Base-by-base conservation (phyloP, 2,113 vertebrate species). In the Nansenia antarctica region DNA sequence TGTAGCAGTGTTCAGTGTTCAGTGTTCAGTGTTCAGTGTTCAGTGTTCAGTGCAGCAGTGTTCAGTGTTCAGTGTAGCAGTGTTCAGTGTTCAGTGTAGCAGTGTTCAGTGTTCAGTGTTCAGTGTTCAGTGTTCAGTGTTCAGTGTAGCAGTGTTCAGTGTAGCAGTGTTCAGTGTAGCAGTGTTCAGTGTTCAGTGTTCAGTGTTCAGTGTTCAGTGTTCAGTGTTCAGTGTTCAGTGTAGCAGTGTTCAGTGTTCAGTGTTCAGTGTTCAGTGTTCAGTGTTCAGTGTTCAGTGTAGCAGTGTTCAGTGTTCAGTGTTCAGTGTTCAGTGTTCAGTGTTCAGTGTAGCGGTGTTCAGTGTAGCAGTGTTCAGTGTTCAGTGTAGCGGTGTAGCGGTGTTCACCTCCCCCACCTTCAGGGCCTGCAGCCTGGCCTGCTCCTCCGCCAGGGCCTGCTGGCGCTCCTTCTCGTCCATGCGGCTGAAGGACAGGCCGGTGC, bases 401-500 rank as follows among this genome's bases (percentile, higher is more conserved):
- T 49, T 27, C 32, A 55, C 55, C 54, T 26, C 31, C 54, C 20
- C 31, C 73, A 97, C 96, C 95, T 98, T 98, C 0, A 96, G 93
- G 7, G 94, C 90, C 82, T 96, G 95, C 77, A 98, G 88, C 57
- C 94, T 84, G 60, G 94, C 93, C 84, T 96, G 96, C 5, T 98
- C 95, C 62, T 97, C 96, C 83, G 96, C 95, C 78, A 98, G 62
- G 0, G 95, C 95, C 73, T 93, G 95, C 85, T 94, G 95, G 72
- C 93, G 95, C 87, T 97, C 95, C 74, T 94, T 95, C 82, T 98
- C 95, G 58, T 96, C 96, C 94, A 97, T 94, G 67, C 92, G 90
- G 81, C 91, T 95, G 87, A 97, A 95, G 73, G 94, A 95, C 94
- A 96, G 92, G 73, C 95, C 95, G 27, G 95, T 96, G 79, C 77